These are phyloP conservation scores for Morbakka virulenta DNA, from an alignment of 30 jellyfish, hydroid and myxozoan genomes.

Conservation along the genomic window DNA sequence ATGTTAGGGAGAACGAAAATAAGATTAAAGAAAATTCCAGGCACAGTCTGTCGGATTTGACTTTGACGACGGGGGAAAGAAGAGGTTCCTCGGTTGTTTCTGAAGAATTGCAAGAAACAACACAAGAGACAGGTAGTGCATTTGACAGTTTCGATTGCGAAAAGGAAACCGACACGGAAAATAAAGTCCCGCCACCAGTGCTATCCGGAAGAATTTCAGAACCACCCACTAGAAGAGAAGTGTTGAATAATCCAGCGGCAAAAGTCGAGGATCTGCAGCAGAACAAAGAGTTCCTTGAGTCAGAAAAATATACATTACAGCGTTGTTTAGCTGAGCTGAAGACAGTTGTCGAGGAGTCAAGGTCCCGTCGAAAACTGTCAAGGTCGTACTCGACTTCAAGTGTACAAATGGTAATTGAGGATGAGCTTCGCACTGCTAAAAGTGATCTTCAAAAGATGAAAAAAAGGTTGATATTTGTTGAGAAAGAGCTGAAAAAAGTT, in stretches of 20 bases:
- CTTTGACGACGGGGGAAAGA: not conserved
- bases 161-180: not conserved
- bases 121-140: not conserved
- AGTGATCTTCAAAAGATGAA: constrained; percentile 58
- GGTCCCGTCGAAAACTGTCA: constrained; percentile 13
- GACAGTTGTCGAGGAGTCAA: constrained; percentile 31
- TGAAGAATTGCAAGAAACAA: not conserved
- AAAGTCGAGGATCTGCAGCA: constrained; percentile 42
- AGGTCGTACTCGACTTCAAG: not conserved
- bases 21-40: not conserved
- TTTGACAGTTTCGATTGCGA: not conserved
- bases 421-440: constrained; percentile 39
- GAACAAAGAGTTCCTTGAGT: constrained; percentile 59
- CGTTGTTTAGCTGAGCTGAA: constrained; percentile 47
- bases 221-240: not conserved
- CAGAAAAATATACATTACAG: constrained; percentile 48
- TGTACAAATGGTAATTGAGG: constrained; percentile 11
- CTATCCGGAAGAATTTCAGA: not conserved
- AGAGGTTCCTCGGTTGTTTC: no score
- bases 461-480: constrained; percentile 45
- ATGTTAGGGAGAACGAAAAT: not conserved
- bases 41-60: not conserved
- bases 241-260: constrained; percentile 11
- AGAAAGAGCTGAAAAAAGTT: constrained; percentile 42
- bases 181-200: not conserved